Percentiles rank a stretch among this genome's conserved stretches.
Evolutionary conservation across 2,888 invertebrate species (phyloP).

Genomic region (Ophion costatus): DNA sequence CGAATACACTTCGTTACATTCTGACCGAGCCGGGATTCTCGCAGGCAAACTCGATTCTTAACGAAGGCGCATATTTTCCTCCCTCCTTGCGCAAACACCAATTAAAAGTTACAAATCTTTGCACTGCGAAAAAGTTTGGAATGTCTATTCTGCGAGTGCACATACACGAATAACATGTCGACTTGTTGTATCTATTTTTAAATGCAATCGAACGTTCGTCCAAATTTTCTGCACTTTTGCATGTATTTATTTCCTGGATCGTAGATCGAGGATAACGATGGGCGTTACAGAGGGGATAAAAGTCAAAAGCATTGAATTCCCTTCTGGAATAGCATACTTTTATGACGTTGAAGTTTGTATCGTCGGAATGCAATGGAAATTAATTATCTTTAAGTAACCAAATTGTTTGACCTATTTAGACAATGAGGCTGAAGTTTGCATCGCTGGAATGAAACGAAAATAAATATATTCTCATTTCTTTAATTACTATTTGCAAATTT

Average conservation of each 20-base stretch:
- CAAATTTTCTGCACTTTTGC: background rate
- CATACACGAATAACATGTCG: background rate
- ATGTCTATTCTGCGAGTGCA: background rate
- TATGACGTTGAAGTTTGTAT: too few species aligned
- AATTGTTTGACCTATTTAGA: too few species aligned
- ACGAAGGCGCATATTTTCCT: background rate
- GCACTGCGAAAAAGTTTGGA: background rate
- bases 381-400: too few species aligned
- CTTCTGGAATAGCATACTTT: background rate
- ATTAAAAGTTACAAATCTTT: conserved; percentile 32
- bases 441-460: too few species aligned
- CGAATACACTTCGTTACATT: conserved; percentile 39
- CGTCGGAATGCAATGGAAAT: too few species aligned
- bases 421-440: too few species aligned
- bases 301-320: background rate
- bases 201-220: background rate
- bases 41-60: background rate
- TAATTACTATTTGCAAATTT: too few species aligned
- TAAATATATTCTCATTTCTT: too few species aligned
- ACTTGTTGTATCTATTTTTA: background rate
- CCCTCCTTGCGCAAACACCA: conserved; percentile 1
- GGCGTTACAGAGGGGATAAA: background rate
- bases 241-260: background rate
- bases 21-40: background rate
- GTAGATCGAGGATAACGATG: background rate